Evolutionary conservation across 2,888 invertebrate genomes (phyloP), one percentile per base, ranked within the genome.

Genomic region (Chrysolina haemoptera): DNA sequence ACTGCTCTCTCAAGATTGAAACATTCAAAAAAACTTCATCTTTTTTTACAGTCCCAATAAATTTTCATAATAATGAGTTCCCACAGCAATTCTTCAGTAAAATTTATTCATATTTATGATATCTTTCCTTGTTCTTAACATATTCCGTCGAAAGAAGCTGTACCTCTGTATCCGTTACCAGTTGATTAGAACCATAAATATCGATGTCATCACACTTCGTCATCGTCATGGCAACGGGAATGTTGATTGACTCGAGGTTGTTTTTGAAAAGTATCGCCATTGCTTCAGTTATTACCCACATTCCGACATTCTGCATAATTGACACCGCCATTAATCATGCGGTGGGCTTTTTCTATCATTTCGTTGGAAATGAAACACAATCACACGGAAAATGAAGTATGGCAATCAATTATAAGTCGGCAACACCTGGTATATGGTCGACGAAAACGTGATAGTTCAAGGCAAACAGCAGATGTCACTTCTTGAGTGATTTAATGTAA

Each of bases 371-470:
- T 40, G 18, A 53, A 67, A 67, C 48, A 67, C 67, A 67, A 67
- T 67, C 67, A 66, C 67, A 72, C 64, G 71, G 67, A 74, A 69
- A 20, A 35, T 53, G 18, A 43, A 43, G 46, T 46, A 18, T 5
- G 59, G 70, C 82, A 82, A 83, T 83, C 84, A 84, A 84, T 84
- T 84, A 84, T 76, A 73, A 70, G 63, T 73, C 72, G 72, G 80
- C 81, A 85, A 85, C 85, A 85, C 85, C 85, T 85, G 84, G 85
- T 83, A 82, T 81, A 79, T 78, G 74, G 81, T 78, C 82, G 80
- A 81, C 84, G 83, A 84, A 84, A 85, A 84, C 85, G 85, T 85
- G 85, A 85, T 85, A 85, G 86, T 85, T 85, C 85, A 86, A 86
- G 86, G 86, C 83, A 80, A 85, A 80, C 85, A 80, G 84, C 83